Percentiles rank a stretch among this genome's conserved stretches.
Conservation (phyloP, 2,797 vertebrate genomes). For the Girardinus metallicus region DNA sequence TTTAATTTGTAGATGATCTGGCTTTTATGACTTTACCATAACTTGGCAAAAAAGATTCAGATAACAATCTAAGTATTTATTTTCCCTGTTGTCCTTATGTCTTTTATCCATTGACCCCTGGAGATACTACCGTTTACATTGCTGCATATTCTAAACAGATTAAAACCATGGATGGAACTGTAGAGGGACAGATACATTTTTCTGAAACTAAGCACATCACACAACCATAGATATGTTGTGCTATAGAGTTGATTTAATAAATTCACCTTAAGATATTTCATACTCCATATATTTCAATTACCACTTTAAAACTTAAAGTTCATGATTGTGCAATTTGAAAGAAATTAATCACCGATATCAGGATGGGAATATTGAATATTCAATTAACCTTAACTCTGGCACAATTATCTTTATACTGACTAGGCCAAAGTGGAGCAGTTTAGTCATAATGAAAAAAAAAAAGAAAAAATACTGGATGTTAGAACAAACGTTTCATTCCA, state of each 20-base stretch:
- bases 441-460: background rate
- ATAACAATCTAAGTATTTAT: background rate
- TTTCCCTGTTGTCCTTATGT: background rate
- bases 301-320: background rate
- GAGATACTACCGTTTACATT: background rate
- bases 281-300: background rate
- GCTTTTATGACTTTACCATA: background rate
- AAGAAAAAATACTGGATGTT: background rate
- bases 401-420: background rate
- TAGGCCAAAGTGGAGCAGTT: background rate
- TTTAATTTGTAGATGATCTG: background rate
- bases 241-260: background rate
- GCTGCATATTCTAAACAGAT: background rate
- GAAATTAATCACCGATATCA: background rate
- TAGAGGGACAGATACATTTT: background rate
- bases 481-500: background rate
- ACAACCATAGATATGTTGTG: background rate
- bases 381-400: background rate
- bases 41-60: background rate
- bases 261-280: background rate
- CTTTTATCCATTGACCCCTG: background rate
- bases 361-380: background rate
- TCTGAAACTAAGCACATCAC: background rate
- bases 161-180: background rate
- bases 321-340: background rate